These are phyloP conservation scores for Zosterops borbonicus DNA, from an alignment of 2,113 vertebrate species.

Conservation along the genomic window DNA sequence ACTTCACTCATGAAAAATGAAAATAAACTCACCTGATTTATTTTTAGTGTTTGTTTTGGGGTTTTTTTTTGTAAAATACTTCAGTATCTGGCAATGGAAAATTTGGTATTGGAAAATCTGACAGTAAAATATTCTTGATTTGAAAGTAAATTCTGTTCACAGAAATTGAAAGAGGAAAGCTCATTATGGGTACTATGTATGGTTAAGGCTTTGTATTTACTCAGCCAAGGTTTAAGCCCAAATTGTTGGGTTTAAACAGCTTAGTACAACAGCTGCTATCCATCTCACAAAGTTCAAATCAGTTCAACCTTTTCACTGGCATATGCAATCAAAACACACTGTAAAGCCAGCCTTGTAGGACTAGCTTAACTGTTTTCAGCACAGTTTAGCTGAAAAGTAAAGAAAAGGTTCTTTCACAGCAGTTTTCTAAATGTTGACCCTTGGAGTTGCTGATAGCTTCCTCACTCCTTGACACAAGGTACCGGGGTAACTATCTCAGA, in stretches of 20 bases:
- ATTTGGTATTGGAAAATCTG: not conserved
- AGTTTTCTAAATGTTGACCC: not conserved
- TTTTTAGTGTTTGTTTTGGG: not conserved
- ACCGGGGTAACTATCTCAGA: not conserved
- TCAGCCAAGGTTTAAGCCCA: not conserved
- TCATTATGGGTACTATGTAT: not conserved
- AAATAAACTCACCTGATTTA: not conserved
- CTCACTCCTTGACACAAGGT: not conserved
- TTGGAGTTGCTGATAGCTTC: not conserved
- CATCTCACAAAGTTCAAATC: conserved; percentile 16
- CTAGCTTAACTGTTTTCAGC: not conserved
- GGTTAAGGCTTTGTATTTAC: conserved; percentile 14
- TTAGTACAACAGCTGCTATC: conserved; percentile 13
- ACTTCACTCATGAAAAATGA: not conserved
- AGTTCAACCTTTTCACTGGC: conserved; percentile 12
- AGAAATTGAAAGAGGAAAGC: not conserved
- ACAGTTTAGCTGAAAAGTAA: not conserved
- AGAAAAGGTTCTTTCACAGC: not conserved
- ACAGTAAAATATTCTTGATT: not conserved
- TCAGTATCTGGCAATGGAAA: not conserved
- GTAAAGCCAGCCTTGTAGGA: not conserved
- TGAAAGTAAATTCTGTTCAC: not conserved
- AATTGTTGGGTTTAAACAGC: conserved; percentile 30
- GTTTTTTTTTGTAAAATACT: not conserved
- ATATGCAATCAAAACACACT: not conserved